These are phyloP conservation scores for Erythrolamprus reginae DNA, from an alignment of 2,113 vertebrate genomes.

Conservation along the genomic window DNA sequence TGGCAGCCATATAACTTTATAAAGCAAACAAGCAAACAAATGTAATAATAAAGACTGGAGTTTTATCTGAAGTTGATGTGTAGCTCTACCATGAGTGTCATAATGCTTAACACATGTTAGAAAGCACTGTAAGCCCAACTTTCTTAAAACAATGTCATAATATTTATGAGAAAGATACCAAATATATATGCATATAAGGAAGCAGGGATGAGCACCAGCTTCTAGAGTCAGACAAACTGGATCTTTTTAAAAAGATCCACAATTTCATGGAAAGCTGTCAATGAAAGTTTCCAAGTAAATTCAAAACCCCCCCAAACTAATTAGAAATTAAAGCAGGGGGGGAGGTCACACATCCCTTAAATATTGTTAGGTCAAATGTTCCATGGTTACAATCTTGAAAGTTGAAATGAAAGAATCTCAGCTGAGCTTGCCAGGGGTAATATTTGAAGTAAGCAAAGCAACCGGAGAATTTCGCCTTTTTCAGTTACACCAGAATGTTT, in stretches of 20 bases:
- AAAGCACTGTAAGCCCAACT: background rate
- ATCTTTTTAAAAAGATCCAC: background rate
- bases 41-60: background rate
- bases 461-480: background rate
- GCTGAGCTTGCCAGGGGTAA: background rate
- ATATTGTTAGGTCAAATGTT: background rate
- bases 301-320: background rate
- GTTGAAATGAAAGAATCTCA: background rate
- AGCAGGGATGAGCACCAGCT: background rate
- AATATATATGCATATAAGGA: background rate
- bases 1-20: background rate
- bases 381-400: background rate
- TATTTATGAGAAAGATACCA: background rate
- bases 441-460: conserved; percentile 6
- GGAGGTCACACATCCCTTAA: background rate
- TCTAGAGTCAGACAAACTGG: background rate
- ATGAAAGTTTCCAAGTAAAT: background rate
- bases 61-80: background rate
- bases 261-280: background rate
- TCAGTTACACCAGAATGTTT: background rate
- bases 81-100: background rate
- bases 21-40: background rate
- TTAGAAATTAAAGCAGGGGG: background rate
- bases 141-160: background rate
- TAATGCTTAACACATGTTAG: background rate